These are phyloP conservation scores for Erebia epiphron DNA, from an alignment of 2,888 invertebrate genomes.

Conservation along the genomic window DNA sequence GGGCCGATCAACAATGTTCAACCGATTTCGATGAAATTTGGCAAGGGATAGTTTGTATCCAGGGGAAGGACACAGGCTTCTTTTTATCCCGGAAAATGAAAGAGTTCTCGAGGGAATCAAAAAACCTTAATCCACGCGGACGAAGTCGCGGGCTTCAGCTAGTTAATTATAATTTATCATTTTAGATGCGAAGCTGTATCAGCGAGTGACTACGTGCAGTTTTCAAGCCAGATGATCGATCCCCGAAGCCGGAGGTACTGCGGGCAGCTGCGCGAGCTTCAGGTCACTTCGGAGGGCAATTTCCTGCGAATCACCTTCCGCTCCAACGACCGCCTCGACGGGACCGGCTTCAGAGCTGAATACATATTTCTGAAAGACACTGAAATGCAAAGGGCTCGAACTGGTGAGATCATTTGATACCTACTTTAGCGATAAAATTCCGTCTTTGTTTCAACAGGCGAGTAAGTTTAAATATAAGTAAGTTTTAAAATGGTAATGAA, in stretches of 20 bases:
- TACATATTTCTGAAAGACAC: conserved; percentile 92
- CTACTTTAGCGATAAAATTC: too few relatives aligned
- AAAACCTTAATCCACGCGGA: too few relatives aligned
- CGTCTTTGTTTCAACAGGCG: too few relatives aligned
- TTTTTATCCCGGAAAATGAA: too few relatives aligned
- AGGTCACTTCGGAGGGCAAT: conserved; percentile 92
- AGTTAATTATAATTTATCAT: conserved; percentile 36
- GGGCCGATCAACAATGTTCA: too few relatives aligned
- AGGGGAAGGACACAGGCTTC: too few relatives aligned
- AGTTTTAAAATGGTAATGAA: too few relatives aligned
- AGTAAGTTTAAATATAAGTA: too few relatives aligned
- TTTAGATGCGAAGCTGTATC: conserved; percentile 94
- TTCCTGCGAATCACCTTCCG: conserved; percentile 97
- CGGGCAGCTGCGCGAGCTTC: conserved; percentile 90
- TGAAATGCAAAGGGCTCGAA: conserved; percentile 79
- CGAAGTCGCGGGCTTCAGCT: too few relatives aligned
- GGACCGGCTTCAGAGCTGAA: conserved; percentile 95
- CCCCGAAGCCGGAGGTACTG: conserved; percentile 93
- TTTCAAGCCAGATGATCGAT: conserved; percentile 94
- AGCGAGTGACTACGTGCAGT: conserved; percentile 97
- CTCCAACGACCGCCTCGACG: conserved; percentile 96
- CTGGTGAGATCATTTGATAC: conserved; percentile 46
- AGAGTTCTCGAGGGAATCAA: too few relatives aligned
- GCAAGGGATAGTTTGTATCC: too few relatives aligned
- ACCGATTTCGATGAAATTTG: too few relatives aligned